Evolutionary conservation across 2,888 invertebrate species (phyloP).

Genomic region (Eilema caniola): DNA sequence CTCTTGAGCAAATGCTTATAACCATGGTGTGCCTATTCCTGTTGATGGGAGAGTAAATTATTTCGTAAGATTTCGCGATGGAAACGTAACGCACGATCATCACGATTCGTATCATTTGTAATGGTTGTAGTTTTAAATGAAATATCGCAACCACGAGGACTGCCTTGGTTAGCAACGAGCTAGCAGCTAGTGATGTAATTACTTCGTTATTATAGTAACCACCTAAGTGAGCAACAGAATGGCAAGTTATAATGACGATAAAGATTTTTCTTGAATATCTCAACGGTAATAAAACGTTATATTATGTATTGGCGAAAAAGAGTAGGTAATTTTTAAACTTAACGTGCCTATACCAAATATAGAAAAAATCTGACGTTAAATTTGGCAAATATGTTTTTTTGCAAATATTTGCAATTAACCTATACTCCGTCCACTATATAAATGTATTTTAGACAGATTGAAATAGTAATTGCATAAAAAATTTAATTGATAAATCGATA

Average conservation of each 20-base stretch:
- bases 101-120: constrained; percentile 53
- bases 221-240: constrained; percentile 8
- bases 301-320: not conserved
- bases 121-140: constrained; percentile 47
- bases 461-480: too few species aligned
- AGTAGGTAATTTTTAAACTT: not conserved
- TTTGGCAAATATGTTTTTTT: not conserved
- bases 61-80: constrained; percentile 45
- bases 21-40: constrained; percentile 11
- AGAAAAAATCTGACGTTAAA: too few species aligned
- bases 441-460: too few species aligned
- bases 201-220: constrained; percentile 24
- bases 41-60: constrained; percentile 24
- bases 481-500: too few species aligned
- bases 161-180: constrained; percentile 20
- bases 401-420: not conserved
- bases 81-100: constrained; percentile 54
- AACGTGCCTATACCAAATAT: not conserved
- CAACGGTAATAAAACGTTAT: not conserved
- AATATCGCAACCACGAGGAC: constrained; percentile 39
- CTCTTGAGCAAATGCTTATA: not conserved
- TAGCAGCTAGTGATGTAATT: constrained; percentile 32
- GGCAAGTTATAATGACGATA: constrained; percentile 14
- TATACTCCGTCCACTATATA: too few species aligned
- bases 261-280: constrained; percentile 9